Conservation (phyloP, 2,888 invertebrate species). For the Lycaena phlaeas region DNA sequence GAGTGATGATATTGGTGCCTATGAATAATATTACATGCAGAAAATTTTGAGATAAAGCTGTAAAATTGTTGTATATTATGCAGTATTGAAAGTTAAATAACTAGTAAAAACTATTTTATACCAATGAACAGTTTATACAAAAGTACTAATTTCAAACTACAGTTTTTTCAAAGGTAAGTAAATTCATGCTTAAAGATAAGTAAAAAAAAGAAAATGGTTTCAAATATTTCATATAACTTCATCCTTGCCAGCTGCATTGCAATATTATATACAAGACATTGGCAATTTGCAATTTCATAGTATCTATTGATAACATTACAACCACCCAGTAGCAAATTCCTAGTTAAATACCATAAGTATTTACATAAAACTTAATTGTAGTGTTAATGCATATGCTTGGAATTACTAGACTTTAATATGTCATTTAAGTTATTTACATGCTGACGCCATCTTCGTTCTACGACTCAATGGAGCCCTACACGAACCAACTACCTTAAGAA, state of each 20-base stretch:
- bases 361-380: not conserved
- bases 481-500: conserved; percentile 22
- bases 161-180: no score
- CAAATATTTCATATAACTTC: not conserved
- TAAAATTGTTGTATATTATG: no score
- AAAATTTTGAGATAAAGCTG: no score
- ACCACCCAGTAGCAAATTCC: no score
- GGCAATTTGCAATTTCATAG: not conserved
- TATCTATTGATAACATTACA: not conserved
- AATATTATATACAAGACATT: not conserved
- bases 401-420: conserved; percentile 32
- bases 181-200: conserved; percentile 17
- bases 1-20: conserved; percentile 6
- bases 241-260: conserved; percentile 22
- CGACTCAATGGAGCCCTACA: conserved; percentile 52
- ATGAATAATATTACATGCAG: conserved; percentile 6
- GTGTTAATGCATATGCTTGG: conserved; percentile 15
- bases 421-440: conserved; percentile 62
- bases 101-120: no score
- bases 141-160: no score
- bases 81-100: no score
- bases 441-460: conserved; percentile 69
- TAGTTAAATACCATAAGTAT: not conserved
- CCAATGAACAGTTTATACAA: no score
- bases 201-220: not conserved